Evolutionary conservation across 2,888 invertebrate species (phyloP).

Genomic region (Apamea crenata): DNA sequence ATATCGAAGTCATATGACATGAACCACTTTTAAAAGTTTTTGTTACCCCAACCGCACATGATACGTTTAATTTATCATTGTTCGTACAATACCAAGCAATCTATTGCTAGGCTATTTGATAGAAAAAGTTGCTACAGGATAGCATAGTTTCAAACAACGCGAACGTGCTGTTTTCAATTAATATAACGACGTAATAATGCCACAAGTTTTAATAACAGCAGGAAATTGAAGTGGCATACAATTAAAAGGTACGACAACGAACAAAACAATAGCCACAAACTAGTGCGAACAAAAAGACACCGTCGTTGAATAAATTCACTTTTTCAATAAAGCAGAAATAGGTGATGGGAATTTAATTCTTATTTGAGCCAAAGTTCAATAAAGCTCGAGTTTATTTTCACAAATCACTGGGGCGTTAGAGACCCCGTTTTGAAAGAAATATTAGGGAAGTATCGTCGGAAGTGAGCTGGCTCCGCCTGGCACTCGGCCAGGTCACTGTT

Average conservation of each 20-base stretch:
- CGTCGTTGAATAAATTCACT: conserved; percentile 25
- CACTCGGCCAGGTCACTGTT: conserved; percentile 70
- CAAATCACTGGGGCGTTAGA: conserved; percentile 61
- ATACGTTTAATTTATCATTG: neutral
- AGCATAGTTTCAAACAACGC: conserved; percentile 22
- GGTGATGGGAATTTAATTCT: conserved; percentile 17
- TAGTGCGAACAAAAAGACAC: conserved; percentile 9
- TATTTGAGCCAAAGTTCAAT: conserved; percentile 59
- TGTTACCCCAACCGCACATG: neutral
- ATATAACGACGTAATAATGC: conserved; percentile 35
- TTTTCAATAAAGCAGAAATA: conserved; percentile 11
- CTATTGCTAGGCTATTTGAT: neutral
- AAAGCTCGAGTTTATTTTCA: conserved; percentile 68
- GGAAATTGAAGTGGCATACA: conserved; percentile 47
- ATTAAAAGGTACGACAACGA: conserved; percentile 37
- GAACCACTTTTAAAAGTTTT: neutral
- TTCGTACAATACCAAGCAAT: neutral
- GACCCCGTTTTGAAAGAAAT: conserved; percentile 71
- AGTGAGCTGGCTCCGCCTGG: conserved; percentile 70
- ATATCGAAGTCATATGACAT: neutral
- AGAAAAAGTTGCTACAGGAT: conserved; percentile 15
- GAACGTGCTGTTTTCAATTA: conserved; percentile 37
- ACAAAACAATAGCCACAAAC: conserved; percentile 26
- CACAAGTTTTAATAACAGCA: conserved; percentile 42
- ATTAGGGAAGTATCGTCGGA: conserved; percentile 73